Conservation (phyloP, 2,888 invertebrate species). For the Tridacna crocea region DNA sequence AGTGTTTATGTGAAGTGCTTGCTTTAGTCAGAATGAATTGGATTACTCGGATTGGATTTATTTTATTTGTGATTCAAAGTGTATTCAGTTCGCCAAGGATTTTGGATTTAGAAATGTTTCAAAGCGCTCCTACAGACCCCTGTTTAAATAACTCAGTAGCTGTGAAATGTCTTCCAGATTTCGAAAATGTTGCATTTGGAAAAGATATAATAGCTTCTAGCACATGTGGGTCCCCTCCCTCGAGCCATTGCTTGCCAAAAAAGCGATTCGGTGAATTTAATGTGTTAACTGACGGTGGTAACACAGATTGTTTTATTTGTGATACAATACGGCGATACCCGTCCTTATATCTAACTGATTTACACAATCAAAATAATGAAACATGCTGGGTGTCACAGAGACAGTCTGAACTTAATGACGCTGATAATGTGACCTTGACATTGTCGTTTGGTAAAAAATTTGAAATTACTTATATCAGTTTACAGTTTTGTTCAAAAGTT, state of each 20-base stretch:
- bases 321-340: constrained; percentile 92
- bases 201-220: constrained; percentile 91
- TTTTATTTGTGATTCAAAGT: constrained; percentile 24
- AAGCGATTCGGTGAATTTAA: constrained; percentile 74
- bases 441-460: constrained; percentile 97
- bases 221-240: constrained; percentile 92
- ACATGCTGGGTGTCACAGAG: constrained; percentile 98
- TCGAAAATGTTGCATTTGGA: constrained; percentile 99
- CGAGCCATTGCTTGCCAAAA: constrained; percentile 81
- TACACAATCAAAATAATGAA: constrained; percentile 98
- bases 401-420: constrained; percentile 89
- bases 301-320: constrained; percentile 89
- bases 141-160: constrained; percentile 51
- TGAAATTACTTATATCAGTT: constrained; percentile 97
- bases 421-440: constrained; percentile 94
- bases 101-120: constrained; percentile 60
- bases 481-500: constrained; percentile 96
- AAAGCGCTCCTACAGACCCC: constrained; percentile 53
- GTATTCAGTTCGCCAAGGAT: constrained; percentile 14
- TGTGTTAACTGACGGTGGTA: background rate
- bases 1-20: constrained; percentile 9
- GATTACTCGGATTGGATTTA: constrained; percentile 20
- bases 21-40: constrained; percentile 11
- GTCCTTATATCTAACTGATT: constrained; percentile 92
- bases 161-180: constrained; percentile 95